These are phyloP conservation scores for Parasteatoda tepidariorum DNA, from an alignment of 1,140 invertebrate species.

Conservation along the genomic window DNA sequence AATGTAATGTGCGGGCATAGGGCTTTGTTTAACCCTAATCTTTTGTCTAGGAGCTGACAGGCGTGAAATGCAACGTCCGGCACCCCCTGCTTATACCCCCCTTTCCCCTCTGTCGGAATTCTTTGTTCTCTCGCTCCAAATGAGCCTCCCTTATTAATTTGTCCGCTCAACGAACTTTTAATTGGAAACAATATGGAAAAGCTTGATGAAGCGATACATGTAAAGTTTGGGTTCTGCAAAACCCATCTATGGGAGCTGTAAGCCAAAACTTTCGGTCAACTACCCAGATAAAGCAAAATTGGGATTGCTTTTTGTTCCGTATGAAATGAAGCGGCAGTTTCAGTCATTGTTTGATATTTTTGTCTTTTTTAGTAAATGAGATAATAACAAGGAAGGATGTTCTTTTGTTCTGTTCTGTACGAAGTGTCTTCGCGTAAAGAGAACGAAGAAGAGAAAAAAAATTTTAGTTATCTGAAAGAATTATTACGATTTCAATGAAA, in stretches of 20 bases:
- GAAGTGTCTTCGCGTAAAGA: no score
- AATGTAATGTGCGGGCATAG: slow-evolving; percentile 55
- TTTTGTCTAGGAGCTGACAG: slow-evolving; percentile 57
- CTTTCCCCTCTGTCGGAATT: background rate
- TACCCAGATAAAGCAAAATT: slow-evolving; percentile 35
- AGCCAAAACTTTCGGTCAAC: slow-evolving; percentile 24
- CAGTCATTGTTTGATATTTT: no score
- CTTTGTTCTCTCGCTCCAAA: slow-evolving; percentile 54
- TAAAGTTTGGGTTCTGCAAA: background rate
- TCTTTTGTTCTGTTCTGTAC: no score
- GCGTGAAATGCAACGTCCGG: slow-evolving; percentile 58
- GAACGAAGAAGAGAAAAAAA: no score
- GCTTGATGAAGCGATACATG: slow-evolving; percentile 17
- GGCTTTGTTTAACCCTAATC: slow-evolving; percentile 59
- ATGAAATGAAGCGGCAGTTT: no score
- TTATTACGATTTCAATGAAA: no score
- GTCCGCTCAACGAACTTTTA: slow-evolving; percentile 52
- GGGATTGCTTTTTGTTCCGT: no score
- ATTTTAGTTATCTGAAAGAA: no score
- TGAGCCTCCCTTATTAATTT: slow-evolving; percentile 54
- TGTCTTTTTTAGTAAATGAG: no score
- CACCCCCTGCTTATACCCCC: background rate
- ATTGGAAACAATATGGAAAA: slow-evolving; percentile 43
- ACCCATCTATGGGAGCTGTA: slow-evolving; percentile 11
- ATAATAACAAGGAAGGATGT: no score